A percentile compares a stretch with the other conserved stretches of the same genome.
Conservation (phyloP, 2,797 vertebrate genomes). For the Halcyon chelicuti region DNA sequence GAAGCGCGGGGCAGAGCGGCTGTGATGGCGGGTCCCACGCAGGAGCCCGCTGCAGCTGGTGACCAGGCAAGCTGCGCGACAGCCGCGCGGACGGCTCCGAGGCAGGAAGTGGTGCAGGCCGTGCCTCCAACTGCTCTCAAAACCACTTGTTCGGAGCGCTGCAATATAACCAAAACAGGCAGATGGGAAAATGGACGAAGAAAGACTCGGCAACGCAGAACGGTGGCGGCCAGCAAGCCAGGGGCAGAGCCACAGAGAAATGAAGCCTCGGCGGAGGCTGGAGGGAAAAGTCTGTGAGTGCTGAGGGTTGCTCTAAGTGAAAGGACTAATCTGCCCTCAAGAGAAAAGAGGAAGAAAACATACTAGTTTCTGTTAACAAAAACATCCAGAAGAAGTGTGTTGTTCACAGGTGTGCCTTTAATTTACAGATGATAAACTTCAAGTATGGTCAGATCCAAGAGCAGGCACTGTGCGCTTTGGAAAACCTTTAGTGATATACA, state of each 20-base stretch:
- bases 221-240: not conserved
- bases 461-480: not conserved
- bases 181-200: not conserved
- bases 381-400: not conserved
- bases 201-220: not conserved
- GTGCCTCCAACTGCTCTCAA: conserved; percentile 47
- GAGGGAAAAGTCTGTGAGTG: not conserved
- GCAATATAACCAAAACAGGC: not conserved
- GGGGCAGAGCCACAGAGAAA: not conserved
- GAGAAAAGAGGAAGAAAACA: not conserved
- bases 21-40: not conserved
- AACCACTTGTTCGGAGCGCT: not conserved
- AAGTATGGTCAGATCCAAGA: not conserved
- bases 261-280: not conserved
- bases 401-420: not conserved
- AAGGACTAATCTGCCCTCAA: not conserved
- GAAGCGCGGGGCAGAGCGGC: not conserved
- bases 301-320: not conserved
- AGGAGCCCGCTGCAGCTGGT: not conserved
- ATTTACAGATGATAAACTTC: not conserved
- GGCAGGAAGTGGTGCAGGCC: conserved; percentile 64
- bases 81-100: not conserved
- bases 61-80: conserved; percentile 15
- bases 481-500: not conserved
- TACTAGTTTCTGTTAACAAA: not conserved